Evolutionary conservation across 1,140 invertebrate species (phyloP), one percentile per base, ranked within the genome.

Genomic region (Heliconius eleuchia): DNA sequence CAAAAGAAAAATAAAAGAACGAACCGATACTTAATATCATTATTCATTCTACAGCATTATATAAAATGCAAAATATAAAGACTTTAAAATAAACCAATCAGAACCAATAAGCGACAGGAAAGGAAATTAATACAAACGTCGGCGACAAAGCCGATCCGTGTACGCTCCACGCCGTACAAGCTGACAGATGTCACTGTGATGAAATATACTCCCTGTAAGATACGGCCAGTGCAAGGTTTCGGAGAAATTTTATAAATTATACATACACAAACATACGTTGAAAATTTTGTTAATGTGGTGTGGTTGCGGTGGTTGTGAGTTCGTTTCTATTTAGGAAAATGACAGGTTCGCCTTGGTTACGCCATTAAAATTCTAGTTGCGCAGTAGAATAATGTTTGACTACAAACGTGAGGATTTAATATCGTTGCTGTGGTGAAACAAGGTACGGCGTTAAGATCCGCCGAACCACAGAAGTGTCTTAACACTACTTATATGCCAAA

Each of bases 121-220:
- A 88, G 84, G 85, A 86, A 89, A 90, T 90, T 89, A 89, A 88
- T 87, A 89, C 83, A 76, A 82, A 84, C 84, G 84, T 80, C 83
- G 80, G 82, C 86, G 86, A 88, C 89, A 88, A 87, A 90, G 82
- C 88, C 84, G 86, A 89, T 88, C 42, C 85, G 85, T 87, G 88
- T 89, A 83, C 83, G 50, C 83, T 87, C 87, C 88, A 82, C 83
- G 57, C 84, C 87, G 88, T 89, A 83, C 83, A 55, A 81, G 82
- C 82, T 88, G 86, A 90, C 90, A 91, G 85, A 88, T 89, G 90
- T 89, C 88, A 82, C 77, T 71, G 76, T 87, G 83, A 89, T 88
- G 88, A 91, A 89, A 91, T 88, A 90, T 90, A 81, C 60, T 66
- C 27, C 27, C 3, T 66, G 8, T 30, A 66, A 66, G 60, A 66